phyloP scores from a whole-genome alignment of 2,888 invertebrate genomes.

The Dasypolia templi region DNA sequence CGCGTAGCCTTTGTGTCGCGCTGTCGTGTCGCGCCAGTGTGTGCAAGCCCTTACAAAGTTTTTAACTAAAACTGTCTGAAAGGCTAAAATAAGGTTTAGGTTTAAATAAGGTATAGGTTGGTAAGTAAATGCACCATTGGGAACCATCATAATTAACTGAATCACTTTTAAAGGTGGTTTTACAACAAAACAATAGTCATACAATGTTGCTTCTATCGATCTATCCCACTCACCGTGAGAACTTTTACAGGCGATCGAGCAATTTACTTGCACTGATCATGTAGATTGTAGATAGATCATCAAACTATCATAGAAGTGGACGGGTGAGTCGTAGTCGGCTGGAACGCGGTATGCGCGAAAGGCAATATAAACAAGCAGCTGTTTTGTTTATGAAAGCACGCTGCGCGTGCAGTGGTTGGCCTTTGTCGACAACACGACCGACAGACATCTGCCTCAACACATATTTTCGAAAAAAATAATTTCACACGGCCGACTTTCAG shows the following conservation, averaged over 20 bases:
- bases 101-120: not conserved
- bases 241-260: conserved; percentile 36
- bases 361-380: conserved; percentile 79
- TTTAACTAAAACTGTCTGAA: not conserved
- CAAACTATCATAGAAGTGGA: conserved; percentile 75
- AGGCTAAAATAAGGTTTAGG: not conserved
- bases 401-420: conserved; percentile 74
- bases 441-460: conserved; percentile 72
- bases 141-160: not conserved
- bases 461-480: conserved; percentile 80
- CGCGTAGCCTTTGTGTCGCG: too few species aligned
- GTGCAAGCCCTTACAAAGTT: too few species aligned
- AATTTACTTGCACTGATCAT: conserved; percentile 49
- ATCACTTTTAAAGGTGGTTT: not conserved
- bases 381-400: conserved; percentile 79
- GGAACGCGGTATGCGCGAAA: conserved; percentile 74
- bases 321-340: conserved; percentile 71
- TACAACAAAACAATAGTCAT: conserved; percentile 9
- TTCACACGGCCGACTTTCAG: conserved; percentile 88
- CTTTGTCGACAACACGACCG: conserved; percentile 70
- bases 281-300: conserved; percentile 45
- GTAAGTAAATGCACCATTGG: not conserved
- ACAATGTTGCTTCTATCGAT: conserved; percentile 7
- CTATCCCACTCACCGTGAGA: conserved; percentile 35
- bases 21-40: too few species aligned